Evolutionary conservation across 2,113 vertebrate genomes (phyloP), one percentile per base, ranked within the genome.

Genomic region (Boulengeromyrus knoepffleri): DNA sequence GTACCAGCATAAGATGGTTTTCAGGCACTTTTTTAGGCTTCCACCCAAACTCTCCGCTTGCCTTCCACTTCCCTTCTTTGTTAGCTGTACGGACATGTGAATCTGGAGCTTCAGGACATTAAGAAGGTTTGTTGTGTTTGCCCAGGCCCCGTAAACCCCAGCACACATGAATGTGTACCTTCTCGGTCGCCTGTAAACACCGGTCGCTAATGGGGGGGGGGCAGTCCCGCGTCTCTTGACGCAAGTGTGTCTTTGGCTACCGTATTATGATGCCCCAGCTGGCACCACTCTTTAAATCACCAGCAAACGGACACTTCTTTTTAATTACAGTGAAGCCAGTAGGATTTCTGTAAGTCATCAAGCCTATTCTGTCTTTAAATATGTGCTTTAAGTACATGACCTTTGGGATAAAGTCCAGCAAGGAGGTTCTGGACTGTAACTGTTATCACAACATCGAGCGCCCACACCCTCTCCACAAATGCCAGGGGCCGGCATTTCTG

Each of bases 21-120:
- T 7, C 24, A 58, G 56, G 56, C 7, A 24, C 15, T 42, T 19
- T 24, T 13, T 46, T 19, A 84, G 39, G 6, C 13, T 77, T 77
- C 27, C 31, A 17, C 13, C 31, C 31, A 74, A 4, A 39, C 6
- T 1, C 1, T 10, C 70, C 31, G 1, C 31, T 74, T 74, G 70
- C 27, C 70, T 5, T 74, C n/a, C 12, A 31, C n/a, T 74, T 74
- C 31, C 31, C 42, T 19, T 49, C 47, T 56, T 27, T 53, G 50
- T 87, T 56, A 52, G 49, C 50, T 36, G 31, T 50, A 56, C 88
- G 10, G 52, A 89, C 90, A 90, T 80, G 95, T 95, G 95, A 96
- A 95, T 93, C 92, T 93, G 90, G 92, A 45, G 77, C 89, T 12
- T 88, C 90, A 93, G 90, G 91, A 94, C 94, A 92, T 94, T 92